phyloP scores from a whole-genome alignment of 1,140 invertebrate genomes.

The Rhopalosiphum maidis region DNA sequence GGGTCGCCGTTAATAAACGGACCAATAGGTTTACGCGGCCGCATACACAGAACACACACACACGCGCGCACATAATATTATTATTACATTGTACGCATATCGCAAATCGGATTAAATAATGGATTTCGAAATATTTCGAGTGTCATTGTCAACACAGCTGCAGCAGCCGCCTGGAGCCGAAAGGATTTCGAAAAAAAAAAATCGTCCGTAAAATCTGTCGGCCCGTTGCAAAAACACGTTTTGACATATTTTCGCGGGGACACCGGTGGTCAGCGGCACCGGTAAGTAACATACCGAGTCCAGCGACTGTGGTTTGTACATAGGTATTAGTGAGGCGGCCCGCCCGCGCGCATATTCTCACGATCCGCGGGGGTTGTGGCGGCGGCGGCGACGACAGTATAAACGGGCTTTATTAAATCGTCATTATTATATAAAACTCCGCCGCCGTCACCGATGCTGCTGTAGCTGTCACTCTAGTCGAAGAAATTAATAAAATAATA shows the following conservation, averaged over 20 bases:
- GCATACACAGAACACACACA: neutral
- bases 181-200: conserved; percentile 35
- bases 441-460: neutral
- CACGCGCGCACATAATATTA: neutral
- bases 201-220: conserved; percentile 31
- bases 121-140: conserved; percentile 44
- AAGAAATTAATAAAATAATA: conserved; percentile 45
- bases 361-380: conserved; percentile 5
- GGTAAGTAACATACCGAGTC: neutral
- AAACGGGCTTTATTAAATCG: conserved; percentile 37
- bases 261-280: neutral
- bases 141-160: conserved; percentile 57
- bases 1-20: neutral
- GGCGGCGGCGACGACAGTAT: neutral
- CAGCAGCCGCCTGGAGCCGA: neutral
- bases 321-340: neutral
- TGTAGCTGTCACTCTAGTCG: neutral
- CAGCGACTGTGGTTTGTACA: neutral
- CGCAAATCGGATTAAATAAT: conserved; percentile 51
- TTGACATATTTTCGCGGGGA: conserved; percentile 29
- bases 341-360: conserved; percentile 15
- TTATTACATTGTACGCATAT: neutral
- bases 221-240: conserved; percentile 54
- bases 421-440: conserved; percentile 21
- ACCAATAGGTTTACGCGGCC: conserved; percentile 17